A percentile compares a stretch with the other conserved stretches of the same genome.
phyloP scores from a whole-genome alignment of 1,140 invertebrate genomes.

The Drosophila lowei region DNA sequence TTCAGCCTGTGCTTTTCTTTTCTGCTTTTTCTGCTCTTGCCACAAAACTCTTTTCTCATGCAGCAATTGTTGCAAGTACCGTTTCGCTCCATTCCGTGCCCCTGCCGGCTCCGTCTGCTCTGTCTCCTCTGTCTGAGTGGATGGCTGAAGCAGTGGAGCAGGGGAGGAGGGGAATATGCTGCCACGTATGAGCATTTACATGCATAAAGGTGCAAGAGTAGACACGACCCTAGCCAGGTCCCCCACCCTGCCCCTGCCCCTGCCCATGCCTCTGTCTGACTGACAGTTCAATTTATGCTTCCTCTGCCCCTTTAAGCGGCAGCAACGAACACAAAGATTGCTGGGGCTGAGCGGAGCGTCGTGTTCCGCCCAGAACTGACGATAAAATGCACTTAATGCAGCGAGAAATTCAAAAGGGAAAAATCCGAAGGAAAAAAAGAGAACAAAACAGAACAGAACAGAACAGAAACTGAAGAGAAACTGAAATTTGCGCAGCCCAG shows the following conservation, averaged over 20 bases:
- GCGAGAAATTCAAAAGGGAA: conserved; percentile 34
- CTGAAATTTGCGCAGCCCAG: conserved; percentile 31
- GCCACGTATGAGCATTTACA: conserved; percentile 53
- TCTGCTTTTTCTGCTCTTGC: conserved; percentile 40
- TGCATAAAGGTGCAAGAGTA: conserved; percentile 23
- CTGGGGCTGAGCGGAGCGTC: conserved; percentile 29
- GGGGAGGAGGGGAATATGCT: conserved; percentile 1
- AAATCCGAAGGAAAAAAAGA: conserved; percentile 2
- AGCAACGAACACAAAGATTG: conserved; percentile 77
- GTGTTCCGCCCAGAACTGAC: conserved; percentile 64
- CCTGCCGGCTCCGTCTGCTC: conserved; percentile 20
- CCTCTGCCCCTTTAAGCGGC: conserved; percentile 63
- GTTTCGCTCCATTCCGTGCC: conserved; percentile 38
- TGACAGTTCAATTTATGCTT: conserved; percentile 81
- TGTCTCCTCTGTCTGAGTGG: conserved; percentile 29
- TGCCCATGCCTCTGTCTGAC: conserved; percentile 24
- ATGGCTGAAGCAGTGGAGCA: conserved; percentile 1
- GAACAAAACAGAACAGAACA: conserved; percentile 5
- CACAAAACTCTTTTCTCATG: conserved; percentile 70
- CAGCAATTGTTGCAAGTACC: conserved; percentile 78
- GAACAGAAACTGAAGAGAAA: conserved; percentile 10
- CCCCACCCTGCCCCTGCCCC: too few relatives aligned
- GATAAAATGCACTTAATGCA: conserved; percentile 79
- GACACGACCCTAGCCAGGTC: background rate
- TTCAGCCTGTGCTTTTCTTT: conserved; percentile 50